phyloP scores from a whole-genome alignment of 2,888 invertebrate genomes.

The Piscicola geometra region DNA sequence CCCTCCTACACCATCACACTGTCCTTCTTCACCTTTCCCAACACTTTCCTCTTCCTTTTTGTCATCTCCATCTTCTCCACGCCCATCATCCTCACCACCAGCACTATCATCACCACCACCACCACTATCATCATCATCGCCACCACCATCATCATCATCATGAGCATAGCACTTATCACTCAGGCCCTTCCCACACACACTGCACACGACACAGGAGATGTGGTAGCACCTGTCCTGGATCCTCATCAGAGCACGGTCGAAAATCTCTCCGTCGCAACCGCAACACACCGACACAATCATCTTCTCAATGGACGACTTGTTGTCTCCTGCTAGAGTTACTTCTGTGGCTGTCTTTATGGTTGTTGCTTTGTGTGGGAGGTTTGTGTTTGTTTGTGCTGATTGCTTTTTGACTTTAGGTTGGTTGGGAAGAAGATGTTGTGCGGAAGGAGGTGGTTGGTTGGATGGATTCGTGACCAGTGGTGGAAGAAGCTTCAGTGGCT shows the following conservation, averaged over 20 bases:
- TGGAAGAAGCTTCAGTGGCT: no score
- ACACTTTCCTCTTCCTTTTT: neutral
- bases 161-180: constrained; percentile 12
- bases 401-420: no score
- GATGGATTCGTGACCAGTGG: no score
- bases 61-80: neutral
- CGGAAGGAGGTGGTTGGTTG: no score
- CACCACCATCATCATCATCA: neutral
- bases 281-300: constrained; percentile 1
- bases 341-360: no score
- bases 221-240: neutral
- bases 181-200: neutral
- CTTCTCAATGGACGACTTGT: no score
- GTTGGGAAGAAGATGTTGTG: no score
- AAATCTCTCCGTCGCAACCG: neutral
- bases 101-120: no score
- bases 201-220: neutral
- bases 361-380: no score
- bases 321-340: no score
- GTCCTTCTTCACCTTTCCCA: neutral
- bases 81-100: neutral
- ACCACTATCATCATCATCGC: neutral
- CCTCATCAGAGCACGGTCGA: neutral
- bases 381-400: no score
- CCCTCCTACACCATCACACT: no score